phyloP scores from a whole-genome alignment of 2,888 invertebrate genomes.

The Dichetophora obliterata region DNA sequence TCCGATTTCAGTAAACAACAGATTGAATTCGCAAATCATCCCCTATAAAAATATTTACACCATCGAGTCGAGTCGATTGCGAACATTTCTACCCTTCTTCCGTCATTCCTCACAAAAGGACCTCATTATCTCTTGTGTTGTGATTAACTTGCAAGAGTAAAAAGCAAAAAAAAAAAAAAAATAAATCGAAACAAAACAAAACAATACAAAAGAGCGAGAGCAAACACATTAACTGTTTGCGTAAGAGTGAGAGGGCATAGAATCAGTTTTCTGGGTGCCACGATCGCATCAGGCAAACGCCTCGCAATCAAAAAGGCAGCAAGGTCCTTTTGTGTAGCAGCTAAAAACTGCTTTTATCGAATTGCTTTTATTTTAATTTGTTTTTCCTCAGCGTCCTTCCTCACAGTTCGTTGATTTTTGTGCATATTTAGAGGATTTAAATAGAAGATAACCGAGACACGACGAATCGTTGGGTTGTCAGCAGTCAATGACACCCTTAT shows the following conservation, averaged over 20 bases:
- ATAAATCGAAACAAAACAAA: conserved; percentile 37
- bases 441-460: neutral
- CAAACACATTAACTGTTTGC: neutral
- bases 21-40: conserved; percentile 37
- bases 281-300: conserved; percentile 66
- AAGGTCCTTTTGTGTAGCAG: conserved; percentile 33
- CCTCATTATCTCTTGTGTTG: conserved; percentile 53
- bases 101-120: conserved; percentile 28
- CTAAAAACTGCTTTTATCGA: neutral
- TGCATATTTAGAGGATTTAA: conserved; percentile 19
- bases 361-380: conserved; percentile 20
- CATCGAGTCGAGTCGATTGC: conserved; percentile 21
- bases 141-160: conserved; percentile 63
- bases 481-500: conserved; percentile 6
- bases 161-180: conserved; percentile 47
- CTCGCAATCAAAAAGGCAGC: conserved; percentile 67
- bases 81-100: conserved; percentile 1
- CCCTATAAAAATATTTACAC: conserved; percentile 42
- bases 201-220: conserved; percentile 42
- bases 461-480: conserved; percentile 12
- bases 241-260: conserved; percentile 39
- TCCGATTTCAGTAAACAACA: neutral
- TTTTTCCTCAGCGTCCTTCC: neutral
- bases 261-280: conserved; percentile 60
- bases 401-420: neutral